Evolutionary conservation across 2,113 vertebrate species (phyloP), one percentile per base, ranked within the genome.

Genomic region (Odocoileus hemionus): DNA sequence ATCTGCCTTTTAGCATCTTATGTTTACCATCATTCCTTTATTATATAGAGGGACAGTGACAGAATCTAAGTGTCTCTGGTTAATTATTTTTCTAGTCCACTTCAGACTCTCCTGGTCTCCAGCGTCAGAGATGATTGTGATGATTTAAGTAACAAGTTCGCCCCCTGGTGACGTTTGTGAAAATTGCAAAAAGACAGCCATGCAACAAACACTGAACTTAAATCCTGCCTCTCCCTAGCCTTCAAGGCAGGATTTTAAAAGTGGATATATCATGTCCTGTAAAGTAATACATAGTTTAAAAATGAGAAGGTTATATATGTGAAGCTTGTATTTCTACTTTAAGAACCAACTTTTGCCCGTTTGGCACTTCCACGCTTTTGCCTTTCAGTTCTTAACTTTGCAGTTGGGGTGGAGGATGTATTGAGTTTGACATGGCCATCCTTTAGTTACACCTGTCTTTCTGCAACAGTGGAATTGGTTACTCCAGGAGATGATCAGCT

Each of bases 81-180:
- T 74, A 60, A 76, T 88, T 96, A n/a, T 89, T 87, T 19, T 64
- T 54, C 57, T 70, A 96, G 43, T 60, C 26, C 60, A 5, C 39
- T 54, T 79, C 47, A 74, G 55, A 43, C 33, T 93, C 45, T 74
- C n/a, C 39, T 3, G 17, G 33, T 57, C n/a, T 43, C 36, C 28
- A 19, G 70, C 61, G 1, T 1, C 50, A 55, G 36, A 21, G 5
- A 50, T 30, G 15, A 83, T 25, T 12, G 78, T 25, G 54, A 52
- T 2, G 0, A 89, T 87, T 96, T 92, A 60, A 97, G 60, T 19
- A 45, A 64, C 84, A 90, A 4, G 64, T 43, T 16, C 25, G 67
- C 93, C 94, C 64, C 36, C 97, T 97, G 43, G 96, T 94, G 97
- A 43, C 33, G 12, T 28, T 39, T 50, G 1, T 92, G 86, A 95